Percentiles rank a stretch among this genome's conserved stretches.
phyloP scores from a whole-genome alignment of 92 coral and sea anemone species.

The Actinostola sp. region DNA sequence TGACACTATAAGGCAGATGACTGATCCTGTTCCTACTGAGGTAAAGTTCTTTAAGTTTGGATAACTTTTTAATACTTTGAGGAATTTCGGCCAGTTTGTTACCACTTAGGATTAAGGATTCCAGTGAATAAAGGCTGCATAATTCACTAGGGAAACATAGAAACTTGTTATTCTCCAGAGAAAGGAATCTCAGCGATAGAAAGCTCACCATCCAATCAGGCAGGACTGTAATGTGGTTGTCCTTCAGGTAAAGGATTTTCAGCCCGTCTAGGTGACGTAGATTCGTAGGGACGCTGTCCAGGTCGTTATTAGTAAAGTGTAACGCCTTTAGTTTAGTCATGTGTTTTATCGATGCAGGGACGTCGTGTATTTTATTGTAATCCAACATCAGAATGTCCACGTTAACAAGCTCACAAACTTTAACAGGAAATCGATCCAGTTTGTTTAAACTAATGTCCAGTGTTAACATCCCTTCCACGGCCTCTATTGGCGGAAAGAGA shows the following conservation, averaged over 20 bases:
- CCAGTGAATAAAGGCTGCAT: slow-evolving; percentile 59
- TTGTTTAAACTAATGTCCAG: slow-evolving; percentile 71
- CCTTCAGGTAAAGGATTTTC: slow-evolving; percentile 59
- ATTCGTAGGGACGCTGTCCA: slow-evolving; percentile 59
- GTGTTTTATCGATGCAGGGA: slow-evolving; percentile 54
- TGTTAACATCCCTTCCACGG: slow-evolving; percentile 60
- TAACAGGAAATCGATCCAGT: slow-evolving; percentile 40
- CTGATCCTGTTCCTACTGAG: slow-evolving; percentile 66
- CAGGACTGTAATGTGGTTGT: slow-evolving; percentile 55
- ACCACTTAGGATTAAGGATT: slow-evolving; percentile 67
- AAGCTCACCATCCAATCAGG: slow-evolving; percentile 82
- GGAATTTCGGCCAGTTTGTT: slow-evolving; percentile 72
- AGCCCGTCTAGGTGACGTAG: slow-evolving; percentile 45
- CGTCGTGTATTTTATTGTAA: slow-evolving; percentile 54
- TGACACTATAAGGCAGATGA: slow-evolving; percentile 57
- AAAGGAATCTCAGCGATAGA: slow-evolving; percentile 52
- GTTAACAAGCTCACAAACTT: slow-evolving; percentile 66
- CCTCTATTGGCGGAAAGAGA: slow-evolving; percentile 56
- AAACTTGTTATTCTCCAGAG: slow-evolving; percentile 70
- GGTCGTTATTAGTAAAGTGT: slow-evolving; percentile 58
- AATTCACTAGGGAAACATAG: slow-evolving; percentile 71
- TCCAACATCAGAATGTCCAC: slow-evolving; percentile 72
- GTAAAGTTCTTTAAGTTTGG: slow-evolving; percentile 65
- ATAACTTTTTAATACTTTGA: slow-evolving; percentile 53
- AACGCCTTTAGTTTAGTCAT: slow-evolving; percentile 61